A percentile compares a stretch with the other conserved stretches of the same genome.
These are phyloP conservation scores for Octomys mimax DNA, from an alignment of 2,797 vertebrate genomes.

Conservation along the genomic window DNA sequence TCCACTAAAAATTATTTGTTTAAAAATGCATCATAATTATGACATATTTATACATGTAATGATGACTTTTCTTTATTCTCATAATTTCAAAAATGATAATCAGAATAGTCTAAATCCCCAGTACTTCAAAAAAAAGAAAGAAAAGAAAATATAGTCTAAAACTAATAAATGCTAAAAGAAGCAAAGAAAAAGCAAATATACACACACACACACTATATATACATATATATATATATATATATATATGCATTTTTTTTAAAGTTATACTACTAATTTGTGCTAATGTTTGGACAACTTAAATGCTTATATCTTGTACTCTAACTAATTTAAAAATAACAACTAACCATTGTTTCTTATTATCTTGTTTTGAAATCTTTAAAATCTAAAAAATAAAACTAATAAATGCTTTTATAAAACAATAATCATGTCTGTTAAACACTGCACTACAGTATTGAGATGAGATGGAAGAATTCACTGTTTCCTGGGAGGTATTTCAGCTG, in stretches of 20 bases:
- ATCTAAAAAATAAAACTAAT: conserved; percentile 6
- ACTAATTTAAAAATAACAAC: too few relatives aligned
- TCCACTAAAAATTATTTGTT: conserved; percentile 34
- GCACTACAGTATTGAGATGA: background rate
- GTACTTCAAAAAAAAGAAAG: too few relatives aligned
- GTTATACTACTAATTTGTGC: too few relatives aligned
- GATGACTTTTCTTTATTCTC: conserved; percentile 35
- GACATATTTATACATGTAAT: conserved; percentile 3
- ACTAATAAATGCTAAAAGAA: background rate
- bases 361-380: too few relatives aligned
- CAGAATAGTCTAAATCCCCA: conserved; percentile 41
- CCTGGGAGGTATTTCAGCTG: background rate
- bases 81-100: conserved; percentile 68
- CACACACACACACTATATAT: too few relatives aligned
- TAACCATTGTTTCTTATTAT: too few relatives aligned
- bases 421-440: conserved; percentile 43
- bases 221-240: too few relatives aligned
- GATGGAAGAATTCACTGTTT: background rate
- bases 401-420: conserved; percentile 56
- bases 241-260: too few relatives aligned
- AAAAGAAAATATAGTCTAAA: conserved; percentile 44
- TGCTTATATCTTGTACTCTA: too few relatives aligned
- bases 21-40: background rate
- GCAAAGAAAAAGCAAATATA: too few relatives aligned
- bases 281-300: too few relatives aligned